These are phyloP conservation scores for Piezodorus guildinii DNA, from an alignment of 1,140 invertebrate species.

Conservation along the genomic window DNA sequence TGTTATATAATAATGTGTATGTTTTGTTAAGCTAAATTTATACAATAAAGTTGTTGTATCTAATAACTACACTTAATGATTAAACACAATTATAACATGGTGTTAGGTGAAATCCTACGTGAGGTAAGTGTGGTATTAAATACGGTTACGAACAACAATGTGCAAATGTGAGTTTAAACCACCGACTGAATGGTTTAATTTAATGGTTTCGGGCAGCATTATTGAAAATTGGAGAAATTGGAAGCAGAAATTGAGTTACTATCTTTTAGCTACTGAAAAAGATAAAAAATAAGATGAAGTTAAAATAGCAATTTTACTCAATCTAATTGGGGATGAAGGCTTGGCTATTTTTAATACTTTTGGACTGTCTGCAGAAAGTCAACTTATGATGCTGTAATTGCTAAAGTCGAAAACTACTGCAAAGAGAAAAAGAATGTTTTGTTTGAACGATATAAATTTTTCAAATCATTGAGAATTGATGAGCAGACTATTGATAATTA, in stretches of 20 bases:
- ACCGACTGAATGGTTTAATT: not conserved
- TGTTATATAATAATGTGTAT: no score
- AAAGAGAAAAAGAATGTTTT: not conserved
- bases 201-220: not conserved
- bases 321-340: constrained; percentile 27
- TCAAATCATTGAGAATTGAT: not conserved
- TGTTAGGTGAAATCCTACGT: not conserved
- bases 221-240: constrained; percentile 2
- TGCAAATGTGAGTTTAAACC: constrained; percentile 7
- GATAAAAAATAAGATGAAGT: no score
- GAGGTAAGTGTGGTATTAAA: no score
- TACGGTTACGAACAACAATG: no score
- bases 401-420: not conserved
- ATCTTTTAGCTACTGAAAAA: not conserved
- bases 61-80: not conserved
- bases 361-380: constrained; percentile 20
- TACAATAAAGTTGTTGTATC: not conserved
- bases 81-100: not conserved
- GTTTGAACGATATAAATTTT: not conserved
- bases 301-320: constrained; percentile 17
- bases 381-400: not conserved
- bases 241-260: not conserved
- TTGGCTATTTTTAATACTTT: constrained; percentile 1
- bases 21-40: no score
- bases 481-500: not conserved